Base-by-base conservation (phyloP, 64 coral and sea anemone genomes). In the Porites australiensis region DNA sequence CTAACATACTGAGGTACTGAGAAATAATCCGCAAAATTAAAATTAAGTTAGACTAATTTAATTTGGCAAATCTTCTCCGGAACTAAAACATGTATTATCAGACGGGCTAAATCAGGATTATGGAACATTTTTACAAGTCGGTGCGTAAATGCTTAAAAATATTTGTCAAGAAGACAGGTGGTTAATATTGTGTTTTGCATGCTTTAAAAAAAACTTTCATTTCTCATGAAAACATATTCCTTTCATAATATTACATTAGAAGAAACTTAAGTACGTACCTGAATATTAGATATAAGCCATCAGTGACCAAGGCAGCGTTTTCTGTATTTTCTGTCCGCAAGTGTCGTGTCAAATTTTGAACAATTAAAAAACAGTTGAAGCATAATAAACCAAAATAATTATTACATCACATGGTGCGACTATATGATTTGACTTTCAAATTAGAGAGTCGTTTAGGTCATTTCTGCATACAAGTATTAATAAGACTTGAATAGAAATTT, bases 401-500 rank as follows among this genome's bases (percentile, higher is more conserved):
- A 20, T 84, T 67, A 84, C 81, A 51, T 84, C 81, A 84, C n/a
- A 23, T 19, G 8, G 45, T 2, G 44, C 0, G 3, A 48, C 0
- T 47, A 12, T 57, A 21, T 46, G 3, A 84, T 84, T 84, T 84
- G 64, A 84, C 81, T 84, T 84, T 84, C 63, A 84, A 84, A 84
- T 84, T 51, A 83, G 4, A 11, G 1, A 55, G 53, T 7, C 53
- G 53, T 21, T 64, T 6, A 0, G 58, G 61, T 83, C 19, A 67
- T 83, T 50, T 67, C 62, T 66, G 44, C 6, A n/a, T 83, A 57
- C 12, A 74, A 14, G 15, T 74, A 19, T 19, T 43, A 73, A 73
- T 47, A 44, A 45, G 47, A 11, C 50, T 50, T 50, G 11, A 73
- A 58, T 4, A 27, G 19, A 37, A 57, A 57, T 57, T 57, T 57